Conservation (phyloP, 2,797 vertebrate species). For the Paratrypauchen microcephalus region DNA sequence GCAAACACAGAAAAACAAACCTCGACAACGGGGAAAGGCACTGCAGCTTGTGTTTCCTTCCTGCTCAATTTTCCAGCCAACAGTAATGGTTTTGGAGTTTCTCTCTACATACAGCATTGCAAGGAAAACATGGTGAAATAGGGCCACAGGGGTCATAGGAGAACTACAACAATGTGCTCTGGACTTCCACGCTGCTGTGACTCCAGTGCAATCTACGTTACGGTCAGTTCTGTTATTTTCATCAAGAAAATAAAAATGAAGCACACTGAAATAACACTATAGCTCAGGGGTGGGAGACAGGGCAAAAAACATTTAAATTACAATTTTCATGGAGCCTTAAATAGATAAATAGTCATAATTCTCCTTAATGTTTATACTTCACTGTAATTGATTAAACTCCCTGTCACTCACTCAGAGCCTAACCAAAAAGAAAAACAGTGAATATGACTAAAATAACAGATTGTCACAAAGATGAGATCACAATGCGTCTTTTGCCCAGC, state of each 20-base stretch:
- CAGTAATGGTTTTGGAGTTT: slow-evolving; percentile 50
- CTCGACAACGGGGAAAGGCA: slow-evolving; percentile 42
- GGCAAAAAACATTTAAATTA: no score
- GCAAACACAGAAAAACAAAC: slow-evolving; percentile 40
- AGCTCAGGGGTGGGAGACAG: not conserved
- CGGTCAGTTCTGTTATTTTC: slow-evolving; percentile 26
- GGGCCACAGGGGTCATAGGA: slow-evolving; percentile 34
- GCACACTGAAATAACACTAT: slow-evolving; percentile 24
- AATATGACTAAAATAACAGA: no score
- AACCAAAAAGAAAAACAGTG: no score
- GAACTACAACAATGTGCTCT: slow-evolving; percentile 57
- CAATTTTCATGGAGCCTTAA: no score
- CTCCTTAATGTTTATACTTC: no score
- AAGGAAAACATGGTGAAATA: slow-evolving; percentile 36
- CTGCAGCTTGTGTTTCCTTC: slow-evolving; percentile 50
- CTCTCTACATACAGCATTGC: slow-evolving; percentile 44
- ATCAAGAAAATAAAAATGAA: slow-evolving; percentile 30
- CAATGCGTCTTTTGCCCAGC: no score
- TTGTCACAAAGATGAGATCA: no score
- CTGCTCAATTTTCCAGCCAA: slow-evolving; percentile 55
- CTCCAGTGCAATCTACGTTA: slow-evolving; percentile 37
- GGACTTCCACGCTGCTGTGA: slow-evolving; percentile 46
- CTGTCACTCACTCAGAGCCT: no score
- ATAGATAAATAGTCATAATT: no score
- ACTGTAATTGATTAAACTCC: no score